Evolutionary conservation across 2,888 invertebrate genomes (phyloP).

Genomic region (Drosophila monieri): DNA sequence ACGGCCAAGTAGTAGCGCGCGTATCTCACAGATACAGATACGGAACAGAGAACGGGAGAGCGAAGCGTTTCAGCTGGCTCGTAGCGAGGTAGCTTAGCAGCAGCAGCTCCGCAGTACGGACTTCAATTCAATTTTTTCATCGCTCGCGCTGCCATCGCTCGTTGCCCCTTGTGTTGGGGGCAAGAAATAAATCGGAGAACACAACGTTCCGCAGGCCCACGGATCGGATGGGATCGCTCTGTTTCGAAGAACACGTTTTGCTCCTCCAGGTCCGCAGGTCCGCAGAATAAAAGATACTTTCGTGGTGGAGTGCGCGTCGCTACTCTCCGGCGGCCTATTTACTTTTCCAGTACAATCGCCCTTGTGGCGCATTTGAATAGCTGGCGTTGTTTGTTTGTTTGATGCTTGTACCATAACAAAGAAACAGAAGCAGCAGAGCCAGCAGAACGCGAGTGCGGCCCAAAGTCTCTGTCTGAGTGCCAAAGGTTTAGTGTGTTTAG

Average conservation of each 20-base stretch:
- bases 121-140: slow-evolving; percentile 65
- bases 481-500: slow-evolving; percentile 18
- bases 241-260: slow-evolving; percentile 58
- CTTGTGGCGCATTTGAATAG: slow-evolving; percentile 25
- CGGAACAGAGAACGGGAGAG: slow-evolving; percentile 16
- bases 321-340: slow-evolving; percentile 1
- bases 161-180: slow-evolving; percentile 1
- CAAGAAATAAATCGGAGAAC: slow-evolving; percentile 18
- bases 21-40: slow-evolving; percentile 20
- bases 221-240: slow-evolving; percentile 42
- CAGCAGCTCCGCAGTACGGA: slow-evolving; percentile 34
- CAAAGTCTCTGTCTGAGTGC: slow-evolving; percentile 7
- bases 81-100: slow-evolving; percentile 8
- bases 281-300: slow-evolving; percentile 5
- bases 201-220: slow-evolving; percentile 10
- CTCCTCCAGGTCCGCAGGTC: not conserved
- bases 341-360: slow-evolving; percentile 6
- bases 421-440: not conserved
- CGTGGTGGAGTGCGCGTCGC: slow-evolving; percentile 3
- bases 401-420: slow-evolving; percentile 30
- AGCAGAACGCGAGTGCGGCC: slow-evolving; percentile 3
- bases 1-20: slow-evolving; percentile 12
- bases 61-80: slow-evolving; percentile 36
- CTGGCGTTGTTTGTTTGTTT: slow-evolving; percentile 29
- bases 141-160: slow-evolving; percentile 56